Base-by-base conservation (phyloP, 2,888 invertebrate genomes). In the Lapara coniferarum region DNA sequence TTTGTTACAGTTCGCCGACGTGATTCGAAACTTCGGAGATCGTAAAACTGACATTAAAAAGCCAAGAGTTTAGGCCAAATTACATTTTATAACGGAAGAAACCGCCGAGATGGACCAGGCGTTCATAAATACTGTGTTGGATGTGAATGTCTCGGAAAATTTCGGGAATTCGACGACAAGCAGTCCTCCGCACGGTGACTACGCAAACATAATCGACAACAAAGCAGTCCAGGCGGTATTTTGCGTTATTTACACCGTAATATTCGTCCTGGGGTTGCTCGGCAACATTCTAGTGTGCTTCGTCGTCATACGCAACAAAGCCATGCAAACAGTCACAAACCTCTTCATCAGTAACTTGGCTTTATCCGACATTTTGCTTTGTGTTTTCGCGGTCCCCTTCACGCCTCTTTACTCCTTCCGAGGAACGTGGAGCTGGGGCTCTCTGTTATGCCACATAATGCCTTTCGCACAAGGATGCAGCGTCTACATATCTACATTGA, bases 271-370 rank as follows among this genome's bases (percentile, higher is more conserved):
- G 58, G 99, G 99, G 3, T 94, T 98, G 0, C 96, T 97, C 78
- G 99, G 99, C 0, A 99, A 99, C 88, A 95, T 96, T 0, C 92
- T 99, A 19, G 99, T 99, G 30, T 98, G 98, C 83, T 99, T 97
- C 85, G 98, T 99, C 16, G 99, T 99, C 8, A 95, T 97, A 52
- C 95, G 98, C 49, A 99, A 98, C 90, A 96, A 96, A 77, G 97
- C 97, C 46, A 99, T 99, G 99, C 99, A 99, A 86, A 98, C 99
- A 0, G 99, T 99, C 53, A 99, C 99, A 5, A 99, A 99, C 88
- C 95, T 98, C 68, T 99, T 99, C 92, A 99, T 99, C 84, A 98
- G 98, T 57, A 99, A 99, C 87, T 93, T 99, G 79, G 99, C 99
- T 0, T 93, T 99, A 51, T 98, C 98, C 10, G 99, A 99, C 87